These are phyloP conservation scores for Cercopithecus hamlyni DNA, from an alignment of 2,797 vertebrate genomes.

Conservation along the genomic window DNA sequence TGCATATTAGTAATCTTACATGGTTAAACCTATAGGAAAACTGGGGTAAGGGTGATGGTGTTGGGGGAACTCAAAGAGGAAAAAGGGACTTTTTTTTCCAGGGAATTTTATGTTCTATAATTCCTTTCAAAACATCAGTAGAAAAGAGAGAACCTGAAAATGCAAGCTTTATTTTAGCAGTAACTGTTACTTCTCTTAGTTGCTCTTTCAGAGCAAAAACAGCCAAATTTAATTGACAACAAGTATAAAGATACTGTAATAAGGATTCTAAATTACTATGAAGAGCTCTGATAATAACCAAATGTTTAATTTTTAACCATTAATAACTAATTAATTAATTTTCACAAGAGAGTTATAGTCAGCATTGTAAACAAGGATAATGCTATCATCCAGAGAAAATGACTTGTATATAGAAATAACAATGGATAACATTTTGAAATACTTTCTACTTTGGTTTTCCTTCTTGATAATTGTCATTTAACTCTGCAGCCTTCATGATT, in stretches of 20 bases:
- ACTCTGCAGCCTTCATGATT: not conserved
- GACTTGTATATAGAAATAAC: not conserved
- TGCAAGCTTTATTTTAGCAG: not conserved
- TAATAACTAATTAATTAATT: not conserved
- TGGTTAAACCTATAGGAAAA: not conserved
- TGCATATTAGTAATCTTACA: not conserved
- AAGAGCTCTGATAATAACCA: not conserved
- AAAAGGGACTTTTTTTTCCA: not conserved
- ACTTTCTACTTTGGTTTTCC: not conserved
- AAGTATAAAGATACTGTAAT: not conserved
- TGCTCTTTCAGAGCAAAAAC: not conserved
- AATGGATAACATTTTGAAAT: not conserved
- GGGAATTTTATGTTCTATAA: not conserved
- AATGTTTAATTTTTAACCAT: not conserved
- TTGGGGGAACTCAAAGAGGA: not conserved
- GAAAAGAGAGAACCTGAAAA: not conserved
- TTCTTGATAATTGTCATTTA: constrained; percentile 10
- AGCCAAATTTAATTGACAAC: not conserved
- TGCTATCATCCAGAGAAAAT: not conserved
- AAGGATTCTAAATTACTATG: not conserved
- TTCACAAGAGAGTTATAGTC: not conserved
- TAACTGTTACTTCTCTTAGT: not conserved
- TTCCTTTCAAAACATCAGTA: not conserved
- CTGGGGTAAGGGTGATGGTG: not conserved
- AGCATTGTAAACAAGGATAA: not conserved